Evolutionary conservation across 2,797 vertebrate genomes (phyloP).

Genomic region (Oryzias sinensis): DNA sequence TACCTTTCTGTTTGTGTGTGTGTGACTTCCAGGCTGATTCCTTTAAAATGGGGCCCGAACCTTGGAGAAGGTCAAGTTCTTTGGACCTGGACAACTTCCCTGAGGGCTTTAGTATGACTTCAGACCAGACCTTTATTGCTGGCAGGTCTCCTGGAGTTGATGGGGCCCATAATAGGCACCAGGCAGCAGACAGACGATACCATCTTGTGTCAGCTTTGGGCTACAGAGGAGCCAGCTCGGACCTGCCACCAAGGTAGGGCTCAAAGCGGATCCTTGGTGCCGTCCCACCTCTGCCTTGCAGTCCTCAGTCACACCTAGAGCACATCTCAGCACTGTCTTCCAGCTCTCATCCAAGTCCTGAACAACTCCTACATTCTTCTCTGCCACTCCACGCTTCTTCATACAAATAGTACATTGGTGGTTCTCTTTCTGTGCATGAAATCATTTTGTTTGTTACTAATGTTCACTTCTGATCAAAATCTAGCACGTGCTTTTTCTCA

Average conservation of each 20-base stretch:
- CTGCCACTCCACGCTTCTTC: too few relatives aligned
- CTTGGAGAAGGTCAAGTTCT: constrained; percentile 65
- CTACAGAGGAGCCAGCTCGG: constrained; percentile 45
- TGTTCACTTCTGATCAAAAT: too few relatives aligned
- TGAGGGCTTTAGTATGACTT: constrained; percentile 52
- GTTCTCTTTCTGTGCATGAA: too few relatives aligned
- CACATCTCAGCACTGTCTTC: too few relatives aligned
- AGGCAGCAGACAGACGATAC: constrained; percentile 13
- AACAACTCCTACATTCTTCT: too few relatives aligned
- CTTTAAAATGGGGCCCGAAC: constrained; percentile 89
- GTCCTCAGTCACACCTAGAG: too few relatives aligned
- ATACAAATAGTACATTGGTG: too few relatives aligned
- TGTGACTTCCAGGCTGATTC: constrained; percentile 85
- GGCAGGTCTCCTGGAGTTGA: constrained; percentile 33
- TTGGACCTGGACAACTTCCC: constrained; percentile 78
- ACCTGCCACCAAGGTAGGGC: constrained; percentile 25
- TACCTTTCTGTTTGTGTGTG: constrained; percentile 19
- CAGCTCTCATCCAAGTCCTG: too few relatives aligned
- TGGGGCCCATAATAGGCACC: neutral
- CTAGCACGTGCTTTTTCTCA: too few relatives aligned
- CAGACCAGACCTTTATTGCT: constrained; percentile 39
- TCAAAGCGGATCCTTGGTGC: too few relatives aligned
- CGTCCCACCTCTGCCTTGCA: too few relatives aligned
- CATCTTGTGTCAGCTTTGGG: constrained; percentile 67
- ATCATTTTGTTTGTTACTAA: too few relatives aligned